Evolutionary conservation across 1,140 invertebrate genomes (phyloP).

Genomic region (Diabrotica undecimpunctata): DNA sequence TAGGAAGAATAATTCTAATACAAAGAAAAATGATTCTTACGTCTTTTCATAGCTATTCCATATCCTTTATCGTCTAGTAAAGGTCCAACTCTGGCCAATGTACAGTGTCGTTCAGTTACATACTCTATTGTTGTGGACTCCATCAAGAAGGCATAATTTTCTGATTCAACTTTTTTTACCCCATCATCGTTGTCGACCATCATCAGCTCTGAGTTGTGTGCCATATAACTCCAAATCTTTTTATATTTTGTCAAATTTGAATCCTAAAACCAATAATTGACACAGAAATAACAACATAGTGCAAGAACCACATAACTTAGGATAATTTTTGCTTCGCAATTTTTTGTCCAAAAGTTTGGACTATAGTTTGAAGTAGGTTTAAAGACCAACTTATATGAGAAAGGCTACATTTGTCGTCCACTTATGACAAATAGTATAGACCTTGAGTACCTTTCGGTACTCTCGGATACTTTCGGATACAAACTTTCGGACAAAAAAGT

Average conservation of each 20-base stretch:
- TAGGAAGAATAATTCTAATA: no score
- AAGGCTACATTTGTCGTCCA: no score
- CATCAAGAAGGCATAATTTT: conserved; percentile 73
- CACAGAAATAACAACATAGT: background rate
- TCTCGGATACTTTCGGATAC: no score
- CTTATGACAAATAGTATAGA: no score
- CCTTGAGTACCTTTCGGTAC: no score
- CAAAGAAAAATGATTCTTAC: conserved; percentile 45
- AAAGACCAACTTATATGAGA: no score
- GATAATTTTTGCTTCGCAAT: background rate
- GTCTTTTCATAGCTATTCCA: conserved; percentile 76
- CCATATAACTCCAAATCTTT: conserved; percentile 74
- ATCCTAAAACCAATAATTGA: conserved; percentile 26
- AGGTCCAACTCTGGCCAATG: conserved; percentile 64
- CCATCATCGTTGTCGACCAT: conserved; percentile 65
- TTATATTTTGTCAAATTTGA: conserved; percentile 66
- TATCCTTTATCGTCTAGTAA: conserved; percentile 78
- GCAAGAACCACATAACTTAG: background rate
- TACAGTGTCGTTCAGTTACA: conserved; percentile 64
- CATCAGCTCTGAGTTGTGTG: conserved; percentile 59
- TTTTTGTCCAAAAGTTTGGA: no score
- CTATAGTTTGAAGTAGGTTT: no score
- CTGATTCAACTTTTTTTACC: conserved; percentile 62
- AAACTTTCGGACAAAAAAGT: no score
- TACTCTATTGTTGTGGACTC: conserved; percentile 72